These are phyloP conservation scores for Macrotus californicus DNA, from an alignment of 2,113 vertebrate genomes.

Conservation along the genomic window DNA sequence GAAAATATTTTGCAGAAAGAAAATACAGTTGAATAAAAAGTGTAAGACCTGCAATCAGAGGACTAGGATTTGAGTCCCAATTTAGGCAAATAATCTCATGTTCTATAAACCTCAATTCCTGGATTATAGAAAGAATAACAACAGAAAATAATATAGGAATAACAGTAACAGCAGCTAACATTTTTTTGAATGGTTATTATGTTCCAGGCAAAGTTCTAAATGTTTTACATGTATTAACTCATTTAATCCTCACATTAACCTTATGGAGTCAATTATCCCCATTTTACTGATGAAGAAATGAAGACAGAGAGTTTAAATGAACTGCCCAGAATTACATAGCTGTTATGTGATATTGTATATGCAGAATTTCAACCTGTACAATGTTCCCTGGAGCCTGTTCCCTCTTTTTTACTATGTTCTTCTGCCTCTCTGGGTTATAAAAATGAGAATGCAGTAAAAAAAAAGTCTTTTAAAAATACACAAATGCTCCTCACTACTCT, in stretches of 20 bases:
- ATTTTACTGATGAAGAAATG: slow-evolving; percentile 3
- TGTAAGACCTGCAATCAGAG: not conserved
- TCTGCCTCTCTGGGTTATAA: not conserved
- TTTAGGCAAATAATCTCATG: not conserved
- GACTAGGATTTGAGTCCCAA: not conserved
- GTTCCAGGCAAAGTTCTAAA: not conserved
- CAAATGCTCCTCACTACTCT: not conserved
- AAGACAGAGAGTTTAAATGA: not conserved
- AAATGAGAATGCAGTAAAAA: not conserved
- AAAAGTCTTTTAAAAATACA: not conserved
- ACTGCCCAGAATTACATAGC: not conserved
- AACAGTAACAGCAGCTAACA: not conserved
- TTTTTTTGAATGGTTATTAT: not conserved
- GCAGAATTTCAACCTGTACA: slow-evolving; percentile 7
- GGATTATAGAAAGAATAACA: not conserved
- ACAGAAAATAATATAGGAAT: not conserved
- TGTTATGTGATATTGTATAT: not conserved
- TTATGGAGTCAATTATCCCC: not conserved
- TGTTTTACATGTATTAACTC: not conserved
- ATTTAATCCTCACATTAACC: not conserved
- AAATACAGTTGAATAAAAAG: slow-evolving; percentile 16
- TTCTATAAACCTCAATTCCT: not conserved
- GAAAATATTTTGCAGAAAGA: not conserved
- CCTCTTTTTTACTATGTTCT: not conserved
- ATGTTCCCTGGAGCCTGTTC: not conserved